Evolutionary conservation across 2,113 vertebrate species (phyloP).

Genomic region (Paraplagusia blochii): DNA sequence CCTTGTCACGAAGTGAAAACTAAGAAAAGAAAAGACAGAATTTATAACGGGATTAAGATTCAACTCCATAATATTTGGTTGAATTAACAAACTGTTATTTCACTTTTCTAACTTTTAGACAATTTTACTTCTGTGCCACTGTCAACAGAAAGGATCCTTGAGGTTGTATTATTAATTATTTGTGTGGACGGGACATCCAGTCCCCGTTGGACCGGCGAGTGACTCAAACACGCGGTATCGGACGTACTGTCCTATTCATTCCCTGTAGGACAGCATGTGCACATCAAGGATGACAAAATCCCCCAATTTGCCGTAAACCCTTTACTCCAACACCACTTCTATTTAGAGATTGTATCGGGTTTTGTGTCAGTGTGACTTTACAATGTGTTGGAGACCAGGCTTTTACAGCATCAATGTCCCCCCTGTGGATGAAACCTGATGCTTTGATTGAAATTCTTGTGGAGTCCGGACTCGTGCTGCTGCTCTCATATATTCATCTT

Average conservation of each 20-base stretch:
- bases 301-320: not conserved
- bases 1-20: too few relatives aligned
- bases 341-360: conserved; percentile 8
- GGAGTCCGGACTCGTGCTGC: conserved; percentile 10
- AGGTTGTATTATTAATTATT: not conserved
- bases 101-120: too few relatives aligned
- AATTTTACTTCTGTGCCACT: too few relatives aligned
- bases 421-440: conserved; percentile 30
- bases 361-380: conserved; percentile 23
- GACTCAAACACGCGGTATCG: not conserved
- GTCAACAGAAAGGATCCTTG: not conserved
- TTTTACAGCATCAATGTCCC: conserved; percentile 28
- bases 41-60: too few relatives aligned
- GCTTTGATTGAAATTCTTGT: conserved; percentile 27
- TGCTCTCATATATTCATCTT: conserved; percentile 19
- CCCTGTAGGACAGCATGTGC: not conserved
- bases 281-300: conserved; percentile 5
- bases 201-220: not conserved
- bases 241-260: too few relatives aligned
- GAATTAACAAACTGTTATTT: too few relatives aligned
- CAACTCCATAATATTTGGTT: too few relatives aligned
- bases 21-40: too few relatives aligned
- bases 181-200: not conserved
- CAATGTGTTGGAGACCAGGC: not conserved
- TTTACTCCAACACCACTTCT: not conserved